Percentiles rank a stretch among this genome's conserved stretches.
Evolutionary conservation across 2,888 invertebrate genomes (phyloP).

Genomic region (Rhopalosiphum nymphaeae): DNA sequence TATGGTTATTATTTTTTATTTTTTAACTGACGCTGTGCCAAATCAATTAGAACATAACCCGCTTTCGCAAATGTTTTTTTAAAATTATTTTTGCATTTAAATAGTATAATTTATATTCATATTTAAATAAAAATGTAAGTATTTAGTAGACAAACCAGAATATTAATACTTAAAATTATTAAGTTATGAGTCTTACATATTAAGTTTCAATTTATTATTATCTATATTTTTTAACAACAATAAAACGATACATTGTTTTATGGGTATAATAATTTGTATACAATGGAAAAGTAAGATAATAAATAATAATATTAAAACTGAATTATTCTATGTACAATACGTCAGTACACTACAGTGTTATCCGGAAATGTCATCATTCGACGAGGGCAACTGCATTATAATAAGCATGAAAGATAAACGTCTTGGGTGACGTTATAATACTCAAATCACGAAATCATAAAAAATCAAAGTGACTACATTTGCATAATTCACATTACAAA

Average conservation of each 20-base stretch:
- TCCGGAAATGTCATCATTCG: constrained; percentile 49
- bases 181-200: neutral
- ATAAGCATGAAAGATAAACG: constrained; percentile 1
- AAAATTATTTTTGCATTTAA: neutral
- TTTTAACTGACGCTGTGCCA: neutral
- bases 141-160: neutral
- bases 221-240: constrained; percentile 27
- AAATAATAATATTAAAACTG: constrained; percentile 35
- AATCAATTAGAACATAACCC: neutral
- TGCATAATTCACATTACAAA: constrained; percentile 30
- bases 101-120: neutral
- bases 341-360: neutral
- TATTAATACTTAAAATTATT: neutral
- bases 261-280: constrained; percentile 35
- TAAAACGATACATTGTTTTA: constrained; percentile 18
- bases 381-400: constrained; percentile 3
- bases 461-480: constrained; percentile 22
- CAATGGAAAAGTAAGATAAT: constrained; percentile 17
- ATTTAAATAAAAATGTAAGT: neutral
- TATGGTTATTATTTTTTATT: neutral
- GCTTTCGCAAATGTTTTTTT: neutral
- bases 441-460: constrained; percentile 45
- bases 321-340: constrained; percentile 1
- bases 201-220: neutral
- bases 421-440: constrained; percentile 32